Evolutionary conservation across 2,888 invertebrate genomes (phyloP).

Genomic region (Andrena bucephala): DNA sequence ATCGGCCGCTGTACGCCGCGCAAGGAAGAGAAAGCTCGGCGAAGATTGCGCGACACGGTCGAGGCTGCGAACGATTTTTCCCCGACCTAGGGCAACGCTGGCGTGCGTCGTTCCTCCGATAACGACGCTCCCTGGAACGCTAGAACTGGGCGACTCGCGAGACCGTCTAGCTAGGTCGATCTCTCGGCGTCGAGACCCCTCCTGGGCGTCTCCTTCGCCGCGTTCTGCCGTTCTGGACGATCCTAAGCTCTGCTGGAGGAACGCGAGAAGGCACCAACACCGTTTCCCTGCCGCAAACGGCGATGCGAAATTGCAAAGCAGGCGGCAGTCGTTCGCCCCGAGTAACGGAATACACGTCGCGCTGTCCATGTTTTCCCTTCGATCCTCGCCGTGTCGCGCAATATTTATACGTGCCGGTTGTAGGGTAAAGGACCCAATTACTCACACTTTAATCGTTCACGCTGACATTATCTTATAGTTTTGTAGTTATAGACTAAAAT

Average conservation of each 20-base stretch:
- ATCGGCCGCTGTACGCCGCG: not conserved
- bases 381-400: conserved; percentile 69
- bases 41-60: conserved; percentile 4
- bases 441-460: too few relatives aligned
- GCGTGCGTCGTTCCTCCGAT: conserved; percentile 21
- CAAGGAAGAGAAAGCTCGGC: conserved; percentile 14
- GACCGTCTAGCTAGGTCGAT: conserved; percentile 5
- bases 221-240: not conserved
- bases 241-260: not conserved
- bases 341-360: conserved; percentile 73
- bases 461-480: not conserved
- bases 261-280: not conserved
- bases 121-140: conserved; percentile 31
- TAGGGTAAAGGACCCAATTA: not conserved
- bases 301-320: conserved; percentile 63
- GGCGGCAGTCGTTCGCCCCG: conserved; percentile 63
- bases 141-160: conserved; percentile 14
- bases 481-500: too few relatives aligned
- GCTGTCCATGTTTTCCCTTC: conserved; percentile 68
- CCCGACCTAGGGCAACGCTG: conserved; percentile 66
- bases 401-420: conserved; percentile 62
- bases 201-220: not conserved
- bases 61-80: conserved; percentile 40
- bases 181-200: not conserved
- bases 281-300: conserved; percentile 38